Evolutionary conservation across 2,888 invertebrate genomes (phyloP).

Genomic region (Pteria penguin): DNA sequence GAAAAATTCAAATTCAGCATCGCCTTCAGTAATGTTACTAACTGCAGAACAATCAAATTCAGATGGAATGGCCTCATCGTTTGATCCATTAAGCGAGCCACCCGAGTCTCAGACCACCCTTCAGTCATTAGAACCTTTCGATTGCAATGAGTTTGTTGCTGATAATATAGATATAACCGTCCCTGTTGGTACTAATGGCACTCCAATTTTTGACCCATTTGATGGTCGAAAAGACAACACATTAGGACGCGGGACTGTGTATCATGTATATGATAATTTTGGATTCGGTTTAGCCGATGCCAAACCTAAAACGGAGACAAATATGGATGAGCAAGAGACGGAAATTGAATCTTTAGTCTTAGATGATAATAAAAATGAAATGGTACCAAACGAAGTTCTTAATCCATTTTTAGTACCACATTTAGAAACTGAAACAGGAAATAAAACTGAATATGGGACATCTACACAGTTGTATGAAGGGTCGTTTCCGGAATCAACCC

Average conservation of each 20-base stretch:
- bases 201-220: constrained; percentile 25
- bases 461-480: background rate
- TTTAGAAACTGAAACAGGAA: background rate
- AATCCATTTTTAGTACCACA: constrained; percentile 18
- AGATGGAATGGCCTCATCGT: background rate
- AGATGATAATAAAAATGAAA: background rate
- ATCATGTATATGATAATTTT: constrained; percentile 42
- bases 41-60: background rate
- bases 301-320: background rate
- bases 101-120: background rate
- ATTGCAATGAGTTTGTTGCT: background rate
- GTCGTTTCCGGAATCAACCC: constrained; percentile 22
- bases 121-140: background rate
- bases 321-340: background rate
- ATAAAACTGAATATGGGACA: background rate
- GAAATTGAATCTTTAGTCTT: background rate
- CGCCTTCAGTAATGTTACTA: no score
- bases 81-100: no score
- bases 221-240: constrained; percentile 22
- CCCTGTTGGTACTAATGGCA: constrained; percentile 9
- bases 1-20: background rate
- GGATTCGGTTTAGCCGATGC: constrained; percentile 38
- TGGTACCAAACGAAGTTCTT: background rate
- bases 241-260: background rate
- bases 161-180: background rate